These are phyloP conservation scores for Accipiter virgatus DNA, from an alignment of 2,113 vertebrate species.

Conservation along the genomic window DNA sequence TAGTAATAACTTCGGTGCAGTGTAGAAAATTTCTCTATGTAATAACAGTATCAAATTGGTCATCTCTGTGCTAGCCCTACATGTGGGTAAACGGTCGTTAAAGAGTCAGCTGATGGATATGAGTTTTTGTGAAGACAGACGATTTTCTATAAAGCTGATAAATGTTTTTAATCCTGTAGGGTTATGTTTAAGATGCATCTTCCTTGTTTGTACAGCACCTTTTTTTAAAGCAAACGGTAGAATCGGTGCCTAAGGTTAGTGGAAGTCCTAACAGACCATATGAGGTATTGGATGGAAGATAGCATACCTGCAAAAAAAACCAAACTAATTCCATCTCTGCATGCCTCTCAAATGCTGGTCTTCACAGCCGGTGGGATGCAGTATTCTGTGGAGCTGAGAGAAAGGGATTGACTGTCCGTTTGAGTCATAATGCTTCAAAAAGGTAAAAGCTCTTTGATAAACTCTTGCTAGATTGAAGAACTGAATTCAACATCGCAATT, in stretches of 20 bases:
- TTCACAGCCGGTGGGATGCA: fast-evolving
- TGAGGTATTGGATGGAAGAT: neutral
- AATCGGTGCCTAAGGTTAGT: neutral
- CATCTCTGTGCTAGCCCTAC: neutral
- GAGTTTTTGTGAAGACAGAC: neutral
- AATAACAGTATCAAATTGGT: neutral
- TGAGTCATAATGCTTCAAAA: neutral
- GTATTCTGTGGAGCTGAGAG: neutral
- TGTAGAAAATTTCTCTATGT: neutral
- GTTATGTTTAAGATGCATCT: neutral
- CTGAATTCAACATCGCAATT: neutral
- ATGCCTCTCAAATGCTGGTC: neutral
- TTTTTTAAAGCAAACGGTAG: neutral
- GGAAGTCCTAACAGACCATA: neutral
- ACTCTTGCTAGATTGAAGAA: neutral
- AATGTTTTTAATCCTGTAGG: neutral
- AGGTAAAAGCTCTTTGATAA: neutral
- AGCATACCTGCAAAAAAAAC: neutral
- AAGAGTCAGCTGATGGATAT: neutral
- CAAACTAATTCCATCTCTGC: neutral
- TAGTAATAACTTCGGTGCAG: neutral
- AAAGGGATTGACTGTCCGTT: neutral
- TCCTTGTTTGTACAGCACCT: neutral
- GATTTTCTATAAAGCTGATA: neutral
- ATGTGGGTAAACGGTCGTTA: neutral